Percentiles rank a stretch among this genome's conserved stretches.
Evolutionary conservation across 1,140 invertebrate genomes (phyloP).

Genomic region (Branchinecta lynchi): DNA sequence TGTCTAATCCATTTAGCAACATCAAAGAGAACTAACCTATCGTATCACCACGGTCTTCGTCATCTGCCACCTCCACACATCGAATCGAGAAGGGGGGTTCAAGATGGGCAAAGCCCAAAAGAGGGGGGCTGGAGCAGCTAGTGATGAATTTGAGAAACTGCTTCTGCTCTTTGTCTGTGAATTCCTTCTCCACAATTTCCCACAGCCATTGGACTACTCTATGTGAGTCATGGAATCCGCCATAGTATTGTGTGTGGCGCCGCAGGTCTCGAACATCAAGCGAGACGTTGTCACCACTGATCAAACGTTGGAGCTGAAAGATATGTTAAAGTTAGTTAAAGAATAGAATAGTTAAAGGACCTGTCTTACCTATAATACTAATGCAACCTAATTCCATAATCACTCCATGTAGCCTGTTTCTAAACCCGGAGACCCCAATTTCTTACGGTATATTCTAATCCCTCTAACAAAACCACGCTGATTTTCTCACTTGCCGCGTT

Average conservation of each 20-base stretch:
- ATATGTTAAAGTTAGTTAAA: conserved; percentile 8
- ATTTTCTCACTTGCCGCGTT: too few relatives aligned
- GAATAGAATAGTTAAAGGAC: too few relatives aligned
- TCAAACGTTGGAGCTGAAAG: conserved; percentile 59
- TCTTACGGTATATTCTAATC: too few relatives aligned
- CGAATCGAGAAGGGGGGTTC: conserved; percentile 98
- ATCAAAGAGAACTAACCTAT: conserved; percentile 44
- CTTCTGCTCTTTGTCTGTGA: conserved; percentile 71
- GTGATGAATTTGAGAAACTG: conserved; percentile 99
- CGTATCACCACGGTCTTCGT: conserved; percentile 93
- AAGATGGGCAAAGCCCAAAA: conserved; percentile 90
- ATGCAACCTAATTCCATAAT: too few relatives aligned
- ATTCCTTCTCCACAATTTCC: conserved; percentile 95
- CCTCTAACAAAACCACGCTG: too few relatives aligned
- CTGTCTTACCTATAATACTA: too few relatives aligned
- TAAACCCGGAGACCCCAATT: too few relatives aligned
- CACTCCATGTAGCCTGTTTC: too few relatives aligned
- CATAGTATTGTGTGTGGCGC: conserved; percentile 93
- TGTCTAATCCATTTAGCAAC: too few relatives aligned
- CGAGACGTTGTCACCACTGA: conserved; percentile 78
- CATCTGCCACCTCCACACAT: conserved; percentile 95
- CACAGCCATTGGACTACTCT: conserved; percentile 95
- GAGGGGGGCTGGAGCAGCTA: conserved; percentile 92
- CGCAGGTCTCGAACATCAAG: conserved; percentile 79
- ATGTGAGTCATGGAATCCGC: conserved; percentile 97